A percentile compares a stretch with the other conserved stretches of the same genome.
Evolutionary conservation across 2,797 vertebrate genomes (phyloP).

Genomic region (Cottoperca gobio): DNA sequence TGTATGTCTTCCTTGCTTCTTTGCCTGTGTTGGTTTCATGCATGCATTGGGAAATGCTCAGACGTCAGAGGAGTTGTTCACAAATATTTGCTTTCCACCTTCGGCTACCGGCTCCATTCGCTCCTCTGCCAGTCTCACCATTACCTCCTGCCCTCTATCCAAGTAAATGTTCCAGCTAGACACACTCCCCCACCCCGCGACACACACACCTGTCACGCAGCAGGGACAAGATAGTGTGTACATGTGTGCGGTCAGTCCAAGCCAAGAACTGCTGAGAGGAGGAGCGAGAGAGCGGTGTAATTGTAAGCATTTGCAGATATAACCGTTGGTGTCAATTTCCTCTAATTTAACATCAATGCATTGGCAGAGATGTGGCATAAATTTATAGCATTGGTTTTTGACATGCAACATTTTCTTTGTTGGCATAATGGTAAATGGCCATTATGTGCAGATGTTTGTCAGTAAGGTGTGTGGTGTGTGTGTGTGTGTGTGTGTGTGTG

Average conservation of each 20-base stretch:
- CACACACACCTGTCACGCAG: conserved; percentile 74
- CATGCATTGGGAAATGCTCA: conserved; percentile 56
- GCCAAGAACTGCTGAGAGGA: conserved; percentile 3
- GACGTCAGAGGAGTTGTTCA: conserved; percentile 66
- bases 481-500: neutral
- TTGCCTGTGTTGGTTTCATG: conserved; percentile 25
- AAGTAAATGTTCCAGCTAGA: conserved; percentile 66
- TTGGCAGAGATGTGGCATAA: neutral
- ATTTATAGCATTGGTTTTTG: conserved; percentile 7
- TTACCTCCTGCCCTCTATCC: conserved; percentile 66
- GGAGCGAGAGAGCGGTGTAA: neutral
- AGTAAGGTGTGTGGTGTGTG: conserved; percentile 7
- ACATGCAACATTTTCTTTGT: conserved; percentile 15
- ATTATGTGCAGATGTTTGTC: conserved; percentile 14
- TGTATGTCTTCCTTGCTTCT: conserved; percentile 7
- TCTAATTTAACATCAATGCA: neutral
- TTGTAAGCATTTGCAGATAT: conserved; percentile 3
- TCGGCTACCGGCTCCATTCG: conserved; percentile 44
- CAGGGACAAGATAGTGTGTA: conserved; percentile 46
- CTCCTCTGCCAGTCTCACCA: conserved; percentile 60
- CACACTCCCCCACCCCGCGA: conserved; percentile 49
- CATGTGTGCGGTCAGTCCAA: conserved; percentile 29
- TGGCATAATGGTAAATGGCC: neutral
- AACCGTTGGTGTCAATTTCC: neutral
- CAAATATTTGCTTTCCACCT: conserved; percentile 77